These are phyloP conservation scores for Diachasma alloeum DNA, from an alignment of 1,140 invertebrate species.

Conservation along the genomic window DNA sequence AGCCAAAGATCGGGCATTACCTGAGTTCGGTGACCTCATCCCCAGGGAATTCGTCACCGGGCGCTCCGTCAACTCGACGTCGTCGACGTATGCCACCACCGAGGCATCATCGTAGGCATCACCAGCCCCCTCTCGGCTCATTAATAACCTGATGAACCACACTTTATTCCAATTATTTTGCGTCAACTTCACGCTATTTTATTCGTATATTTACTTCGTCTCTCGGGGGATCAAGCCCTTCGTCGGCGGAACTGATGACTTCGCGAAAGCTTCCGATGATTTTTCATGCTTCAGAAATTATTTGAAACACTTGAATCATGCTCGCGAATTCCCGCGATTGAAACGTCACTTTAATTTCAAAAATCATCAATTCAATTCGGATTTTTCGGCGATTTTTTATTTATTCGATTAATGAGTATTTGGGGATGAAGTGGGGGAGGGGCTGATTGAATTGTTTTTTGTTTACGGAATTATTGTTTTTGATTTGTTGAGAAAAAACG, in stretches of 20 bases:
- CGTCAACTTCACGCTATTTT: too few relatives aligned
- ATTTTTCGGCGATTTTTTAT: too few relatives aligned
- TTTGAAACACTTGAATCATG: slow-evolving; percentile 2
- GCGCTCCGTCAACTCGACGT: not conserved
- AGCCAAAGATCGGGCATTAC: not conserved
- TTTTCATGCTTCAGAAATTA: too few relatives aligned
- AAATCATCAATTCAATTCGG: too few relatives aligned
- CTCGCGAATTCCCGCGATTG: not conserved
- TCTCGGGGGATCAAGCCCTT: too few relatives aligned
- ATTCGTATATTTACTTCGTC: too few relatives aligned
- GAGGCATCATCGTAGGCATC: not conserved
- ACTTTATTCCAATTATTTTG: too few relatives aligned
- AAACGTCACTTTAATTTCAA: not conserved
- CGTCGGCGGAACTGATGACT: not conserved
- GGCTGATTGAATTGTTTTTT: too few relatives aligned
- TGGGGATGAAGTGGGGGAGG: too few relatives aligned
- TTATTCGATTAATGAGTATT: too few relatives aligned
- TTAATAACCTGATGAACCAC: not conserved
- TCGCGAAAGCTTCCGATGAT: not conserved
- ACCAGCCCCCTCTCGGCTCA: not conserved
- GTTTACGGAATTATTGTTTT: too few relatives aligned
- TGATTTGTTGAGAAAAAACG: too few relatives aligned
- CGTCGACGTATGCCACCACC: not conserved
- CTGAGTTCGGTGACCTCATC: not conserved
- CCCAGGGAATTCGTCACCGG: not conserved